Percentiles rank a stretch among this genome's conserved stretches.
Conservation (phyloP, 2,797 vertebrate genomes). For the Lycodopsis pacificus region DNA sequence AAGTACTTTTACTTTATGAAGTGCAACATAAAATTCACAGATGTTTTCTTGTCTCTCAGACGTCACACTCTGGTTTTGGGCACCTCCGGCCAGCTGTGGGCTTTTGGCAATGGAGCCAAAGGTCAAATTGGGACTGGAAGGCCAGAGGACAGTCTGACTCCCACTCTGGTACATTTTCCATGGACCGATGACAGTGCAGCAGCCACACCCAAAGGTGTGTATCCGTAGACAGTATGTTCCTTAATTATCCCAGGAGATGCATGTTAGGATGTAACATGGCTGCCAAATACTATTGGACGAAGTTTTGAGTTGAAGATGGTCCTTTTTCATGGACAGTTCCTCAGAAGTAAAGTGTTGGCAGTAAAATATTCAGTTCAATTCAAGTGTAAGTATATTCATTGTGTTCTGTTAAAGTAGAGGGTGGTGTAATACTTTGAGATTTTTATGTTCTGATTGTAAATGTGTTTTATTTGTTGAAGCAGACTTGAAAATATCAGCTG, state of each 20-base stretch:
- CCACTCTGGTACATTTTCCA: constrained; percentile 77
- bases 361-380: neutral
- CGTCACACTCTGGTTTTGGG: constrained; percentile 86
- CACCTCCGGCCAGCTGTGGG: constrained; percentile 84
- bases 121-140: constrained; percentile 78
- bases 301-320: neutral
- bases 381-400: neutral
- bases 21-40: neutral
- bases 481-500: constrained; percentile 79
- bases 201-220: constrained; percentile 52
- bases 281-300: neutral
- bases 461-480: constrained; percentile 33
- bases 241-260: neutral
- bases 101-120: constrained; percentile 84
- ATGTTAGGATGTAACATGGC: neutral
- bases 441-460: neutral
- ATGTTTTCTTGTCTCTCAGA: constrained; percentile 69
- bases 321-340: neutral
- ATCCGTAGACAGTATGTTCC: neutral
- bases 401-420: neutral
- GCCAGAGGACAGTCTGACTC: constrained; percentile 71
- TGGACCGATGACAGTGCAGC: constrained; percentile 44
- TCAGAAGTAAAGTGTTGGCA: neutral
- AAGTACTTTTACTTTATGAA: neutral
- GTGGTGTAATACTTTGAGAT: neutral